These are phyloP conservation scores for Ariolimax columbianus DNA, from an alignment of 2,888 invertebrate genomes.

Conservation along the genomic window DNA sequence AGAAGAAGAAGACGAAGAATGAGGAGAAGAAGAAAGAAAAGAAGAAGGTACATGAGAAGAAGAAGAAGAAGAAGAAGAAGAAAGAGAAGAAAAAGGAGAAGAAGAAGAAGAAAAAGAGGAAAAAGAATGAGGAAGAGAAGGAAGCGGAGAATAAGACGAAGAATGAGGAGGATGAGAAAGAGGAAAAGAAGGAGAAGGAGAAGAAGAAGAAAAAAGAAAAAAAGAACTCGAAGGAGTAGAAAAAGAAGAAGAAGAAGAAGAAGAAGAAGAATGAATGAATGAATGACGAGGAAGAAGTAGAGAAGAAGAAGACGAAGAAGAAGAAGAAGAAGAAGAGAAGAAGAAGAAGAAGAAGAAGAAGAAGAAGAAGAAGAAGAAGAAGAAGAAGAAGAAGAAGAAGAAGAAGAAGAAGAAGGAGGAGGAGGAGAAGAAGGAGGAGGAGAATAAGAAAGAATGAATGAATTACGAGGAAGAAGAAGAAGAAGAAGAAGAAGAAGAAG, in stretches of 20 bases:
- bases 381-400: not conserved
- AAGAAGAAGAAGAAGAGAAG: slow-evolving; percentile 15
- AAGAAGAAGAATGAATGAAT: slow-evolving; percentile 1
- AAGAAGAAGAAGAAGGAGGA: not conserved
- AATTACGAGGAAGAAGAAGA: not conserved
- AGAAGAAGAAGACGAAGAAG: too few relatives aligned
- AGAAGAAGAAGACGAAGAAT: too few relatives aligned
- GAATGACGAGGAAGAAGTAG: too few relatives aligned
- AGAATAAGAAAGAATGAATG: not conserved
- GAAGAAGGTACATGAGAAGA: not conserved
- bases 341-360: not conserved
- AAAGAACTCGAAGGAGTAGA: too few relatives aligned
- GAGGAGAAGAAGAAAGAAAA: too few relatives aligned
- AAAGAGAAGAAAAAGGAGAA: not conserved
- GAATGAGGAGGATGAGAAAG: not conserved
- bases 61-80: not conserved
- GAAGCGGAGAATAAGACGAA: too few relatives aligned
- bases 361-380: slow-evolving; percentile 11
- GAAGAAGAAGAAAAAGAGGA: too few relatives aligned
- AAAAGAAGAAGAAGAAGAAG: too few relatives aligned
- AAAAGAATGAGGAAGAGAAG: too few relatives aligned
- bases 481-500: slow-evolving; percentile 15
- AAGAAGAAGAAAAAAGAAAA: not conserved
- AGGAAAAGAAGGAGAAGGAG: not conserved
- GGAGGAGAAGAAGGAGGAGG: too few relatives aligned